Evolutionary conservation across 2,113 vertebrate species (phyloP).

Genomic region (Montifringilla adamsi): DNA sequence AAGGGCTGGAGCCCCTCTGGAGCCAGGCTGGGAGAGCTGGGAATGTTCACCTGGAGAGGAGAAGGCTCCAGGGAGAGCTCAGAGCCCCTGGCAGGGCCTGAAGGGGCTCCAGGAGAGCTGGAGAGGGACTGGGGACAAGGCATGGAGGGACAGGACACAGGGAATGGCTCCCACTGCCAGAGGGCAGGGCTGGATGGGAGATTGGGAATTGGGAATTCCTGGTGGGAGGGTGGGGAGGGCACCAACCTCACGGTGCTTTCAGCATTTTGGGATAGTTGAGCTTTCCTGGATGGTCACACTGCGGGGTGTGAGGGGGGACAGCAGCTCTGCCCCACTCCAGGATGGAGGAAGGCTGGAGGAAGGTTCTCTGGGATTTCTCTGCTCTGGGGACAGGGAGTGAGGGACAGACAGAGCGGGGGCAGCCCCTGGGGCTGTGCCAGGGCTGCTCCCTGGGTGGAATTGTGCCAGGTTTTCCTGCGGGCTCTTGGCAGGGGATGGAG

Average conservation of each 20-base stretch:
- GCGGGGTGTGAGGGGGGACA: neutral
- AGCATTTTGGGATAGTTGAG: no score
- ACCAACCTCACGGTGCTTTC: no score
- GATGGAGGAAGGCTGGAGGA: neutral
- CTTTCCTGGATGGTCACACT: neutral
- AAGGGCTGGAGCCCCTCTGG: neutral
- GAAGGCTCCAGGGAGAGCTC: neutral
- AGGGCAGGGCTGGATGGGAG: neutral
- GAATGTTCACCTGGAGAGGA: fast-evolving
- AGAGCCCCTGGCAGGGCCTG: neutral
- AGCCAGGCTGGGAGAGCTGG: neutral
- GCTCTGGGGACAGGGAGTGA: neutral
- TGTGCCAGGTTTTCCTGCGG: no score
- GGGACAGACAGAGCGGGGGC: neutral
- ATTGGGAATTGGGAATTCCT: neutral
- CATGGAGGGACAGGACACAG: neutral
- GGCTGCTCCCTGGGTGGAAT: neutral
- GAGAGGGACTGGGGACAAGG: neutral
- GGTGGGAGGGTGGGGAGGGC: no score
- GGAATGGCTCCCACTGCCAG: neutral
- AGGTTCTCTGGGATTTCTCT: neutral
- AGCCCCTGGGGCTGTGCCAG: neutral
- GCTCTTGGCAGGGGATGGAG: no score
- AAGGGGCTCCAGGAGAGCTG: neutral
- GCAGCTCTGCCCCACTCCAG: neutral